Evolutionary conservation across 2,888 invertebrate genomes (phyloP).

Genomic region (Carterocephalus palaemon): DNA sequence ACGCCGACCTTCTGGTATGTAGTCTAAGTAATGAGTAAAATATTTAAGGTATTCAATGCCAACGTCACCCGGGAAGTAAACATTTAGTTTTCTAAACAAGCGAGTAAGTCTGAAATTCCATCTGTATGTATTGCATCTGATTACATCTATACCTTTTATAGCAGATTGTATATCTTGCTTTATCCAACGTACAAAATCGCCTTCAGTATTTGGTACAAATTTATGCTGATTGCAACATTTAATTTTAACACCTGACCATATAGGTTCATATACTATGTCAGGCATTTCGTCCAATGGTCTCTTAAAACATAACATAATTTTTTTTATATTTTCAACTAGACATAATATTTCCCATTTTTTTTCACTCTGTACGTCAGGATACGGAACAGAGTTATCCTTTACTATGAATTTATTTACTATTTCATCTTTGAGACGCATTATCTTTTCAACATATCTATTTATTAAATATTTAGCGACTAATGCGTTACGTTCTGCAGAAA

Average conservation of each 20-base stretch:
- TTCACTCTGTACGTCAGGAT: too few relatives aligned
- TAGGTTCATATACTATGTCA: not conserved
- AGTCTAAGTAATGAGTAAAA: conserved; percentile 34
- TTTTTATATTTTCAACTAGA: too few relatives aligned
- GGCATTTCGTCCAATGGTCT: not conserved
- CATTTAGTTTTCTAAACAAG: conserved; percentile 46
- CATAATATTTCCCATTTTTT: not conserved
- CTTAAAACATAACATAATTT: too few relatives aligned
- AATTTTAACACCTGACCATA: too few relatives aligned
- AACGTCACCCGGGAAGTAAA: conserved; percentile 50
- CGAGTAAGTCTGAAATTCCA: conserved; percentile 32
- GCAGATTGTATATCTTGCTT: conserved; percentile 36
- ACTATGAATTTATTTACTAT: not conserved
- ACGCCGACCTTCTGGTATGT: conserved; percentile 4
- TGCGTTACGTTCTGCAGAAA: conserved; percentile 2
- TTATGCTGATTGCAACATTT: too few relatives aligned
- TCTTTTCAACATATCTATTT: too few relatives aligned
- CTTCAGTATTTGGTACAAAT: conserved; percentile 13
- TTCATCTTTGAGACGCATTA: too few relatives aligned
- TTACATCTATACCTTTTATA: conserved; percentile 27
- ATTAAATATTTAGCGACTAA: not conserved
- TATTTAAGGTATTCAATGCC: conserved; percentile 39
- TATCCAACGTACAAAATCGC: conserved; percentile 32
- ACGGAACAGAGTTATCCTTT: too few relatives aligned
- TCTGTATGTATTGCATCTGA: conserved; percentile 27